Evolutionary conservation across 2,797 vertebrate genomes (phyloP).

Genomic region (Lates japonicus): DNA sequence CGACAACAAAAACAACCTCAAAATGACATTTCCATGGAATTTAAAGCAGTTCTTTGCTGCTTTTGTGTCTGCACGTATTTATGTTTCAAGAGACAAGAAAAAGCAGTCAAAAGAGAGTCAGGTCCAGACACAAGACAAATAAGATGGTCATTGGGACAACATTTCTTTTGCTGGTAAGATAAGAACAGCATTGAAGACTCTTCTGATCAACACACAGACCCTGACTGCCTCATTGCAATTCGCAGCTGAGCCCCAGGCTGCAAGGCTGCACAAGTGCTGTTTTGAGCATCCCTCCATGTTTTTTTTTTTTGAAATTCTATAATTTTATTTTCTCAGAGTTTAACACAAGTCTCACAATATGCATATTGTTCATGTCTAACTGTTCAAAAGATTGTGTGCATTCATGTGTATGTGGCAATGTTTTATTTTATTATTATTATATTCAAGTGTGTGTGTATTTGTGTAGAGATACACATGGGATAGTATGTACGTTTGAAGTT

Average conservation of each 20-base stretch:
- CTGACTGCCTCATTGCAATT: constrained; percentile 12
- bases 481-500: constrained; percentile 35
- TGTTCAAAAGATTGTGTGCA: constrained; percentile 2
- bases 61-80: background rate
- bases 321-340: too few relatives aligned
- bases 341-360: background rate
- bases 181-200: background rate
- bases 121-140: constrained; percentile 1
- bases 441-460: background rate
- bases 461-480: constrained; percentile 3
- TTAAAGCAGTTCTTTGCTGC: background rate
- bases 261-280: constrained; percentile 8
- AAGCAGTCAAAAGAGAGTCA: background rate
- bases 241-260: constrained; percentile 1
- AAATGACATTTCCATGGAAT: constrained; percentile 25
- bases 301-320: background rate
- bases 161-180: constrained; percentile 3
- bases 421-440: background rate
- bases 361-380: background rate
- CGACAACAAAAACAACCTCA: constrained; percentile 22
- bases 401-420: background rate
- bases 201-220: constrained; percentile 14
- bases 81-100: background rate
- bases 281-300: background rate
- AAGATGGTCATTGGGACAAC: background rate